Conservation (phyloP, 2,797 vertebrate genomes). For the Ataeniobius toweri region DNA sequence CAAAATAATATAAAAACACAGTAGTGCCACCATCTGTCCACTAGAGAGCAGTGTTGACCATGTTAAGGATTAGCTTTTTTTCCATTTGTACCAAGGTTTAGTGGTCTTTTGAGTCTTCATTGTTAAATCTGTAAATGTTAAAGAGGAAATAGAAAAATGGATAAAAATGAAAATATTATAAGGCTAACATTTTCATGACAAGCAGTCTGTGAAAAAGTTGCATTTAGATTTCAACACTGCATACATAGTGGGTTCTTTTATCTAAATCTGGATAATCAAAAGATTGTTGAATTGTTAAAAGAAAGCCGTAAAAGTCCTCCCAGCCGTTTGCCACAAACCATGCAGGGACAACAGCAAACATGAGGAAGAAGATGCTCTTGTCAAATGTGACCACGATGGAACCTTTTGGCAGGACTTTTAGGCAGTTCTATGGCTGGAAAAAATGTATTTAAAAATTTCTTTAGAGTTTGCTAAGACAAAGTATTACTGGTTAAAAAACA, state of each 20-base stretch:
- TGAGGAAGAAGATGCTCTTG: too few relatives aligned
- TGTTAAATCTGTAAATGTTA: not conserved
- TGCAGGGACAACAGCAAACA: too few relatives aligned
- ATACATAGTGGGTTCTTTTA: not conserved
- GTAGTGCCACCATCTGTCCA: conserved; percentile 35
- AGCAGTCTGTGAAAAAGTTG: not conserved
- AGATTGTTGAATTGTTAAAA: too few relatives aligned
- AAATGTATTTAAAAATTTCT: too few relatives aligned
- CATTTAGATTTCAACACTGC: not conserved
- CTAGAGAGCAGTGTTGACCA: conserved; percentile 59
- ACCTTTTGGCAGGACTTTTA: too few relatives aligned
- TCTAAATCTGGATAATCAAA: not conserved
- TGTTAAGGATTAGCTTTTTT: not conserved
- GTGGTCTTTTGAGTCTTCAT: not conserved
- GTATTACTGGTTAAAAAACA: too few relatives aligned
- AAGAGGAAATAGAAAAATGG: not conserved
- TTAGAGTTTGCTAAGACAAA: too few relatives aligned
- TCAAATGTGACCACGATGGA: too few relatives aligned
- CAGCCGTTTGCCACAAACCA: too few relatives aligned
- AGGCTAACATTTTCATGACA: not conserved
- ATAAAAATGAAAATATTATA: not conserved
- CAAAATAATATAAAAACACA: too few relatives aligned
- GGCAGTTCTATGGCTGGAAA: too few relatives aligned
- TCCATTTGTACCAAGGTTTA: not conserved
- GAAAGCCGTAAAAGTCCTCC: too few relatives aligned